A percentile compares a stretch with the other conserved stretches of the same genome.
Conservation (phyloP, 2,888 invertebrate species). For the Diadegma fenestrale region DNA sequence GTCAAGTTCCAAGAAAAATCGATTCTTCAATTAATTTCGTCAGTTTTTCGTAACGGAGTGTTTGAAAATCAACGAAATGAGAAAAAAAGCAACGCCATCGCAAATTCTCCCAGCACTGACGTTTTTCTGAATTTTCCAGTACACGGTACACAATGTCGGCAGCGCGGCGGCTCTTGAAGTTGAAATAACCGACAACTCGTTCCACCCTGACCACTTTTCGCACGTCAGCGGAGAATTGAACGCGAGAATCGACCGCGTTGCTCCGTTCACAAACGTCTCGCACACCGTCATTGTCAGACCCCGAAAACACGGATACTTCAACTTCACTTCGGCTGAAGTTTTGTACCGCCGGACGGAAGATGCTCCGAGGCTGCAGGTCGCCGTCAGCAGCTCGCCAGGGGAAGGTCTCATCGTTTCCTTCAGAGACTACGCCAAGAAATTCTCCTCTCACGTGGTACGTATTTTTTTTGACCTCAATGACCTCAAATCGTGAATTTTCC, state of each 20-base stretch:
- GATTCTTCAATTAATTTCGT: neutral
- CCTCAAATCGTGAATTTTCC: neutral
- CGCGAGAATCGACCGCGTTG: constrained; percentile 94
- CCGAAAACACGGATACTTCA: constrained; percentile 96
- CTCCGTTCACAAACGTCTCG: constrained; percentile 96
- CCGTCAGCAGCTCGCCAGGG: constrained; percentile 95
- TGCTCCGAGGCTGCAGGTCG: constrained; percentile 88
- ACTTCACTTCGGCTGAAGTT: constrained; percentile 98
- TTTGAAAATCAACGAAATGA: no score
- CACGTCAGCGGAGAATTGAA: constrained; percentile 94
- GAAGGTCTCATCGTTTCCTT: constrained; percentile 97
- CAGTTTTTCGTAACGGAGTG: no score
- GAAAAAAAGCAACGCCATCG: no score
- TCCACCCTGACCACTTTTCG: constrained; percentile 96
- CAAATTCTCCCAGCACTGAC: no score
- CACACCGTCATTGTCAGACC: constrained; percentile 97
- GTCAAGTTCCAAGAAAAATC: constrained; percentile 35
- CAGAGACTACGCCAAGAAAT: constrained; percentile 97
- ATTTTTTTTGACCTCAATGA: neutral
- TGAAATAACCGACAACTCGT: constrained; percentile 94
- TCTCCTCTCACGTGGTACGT: constrained; percentile 96
- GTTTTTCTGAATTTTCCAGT: constrained; percentile 84
- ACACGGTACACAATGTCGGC: constrained; percentile 97
- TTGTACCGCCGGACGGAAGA: constrained; percentile 95
- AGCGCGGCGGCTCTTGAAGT: constrained; percentile 96